Evolutionary conservation across 2,888 invertebrate species (phyloP), one percentile per base, ranked within the genome.

Genomic region (Opisthograptis luteolata): DNA sequence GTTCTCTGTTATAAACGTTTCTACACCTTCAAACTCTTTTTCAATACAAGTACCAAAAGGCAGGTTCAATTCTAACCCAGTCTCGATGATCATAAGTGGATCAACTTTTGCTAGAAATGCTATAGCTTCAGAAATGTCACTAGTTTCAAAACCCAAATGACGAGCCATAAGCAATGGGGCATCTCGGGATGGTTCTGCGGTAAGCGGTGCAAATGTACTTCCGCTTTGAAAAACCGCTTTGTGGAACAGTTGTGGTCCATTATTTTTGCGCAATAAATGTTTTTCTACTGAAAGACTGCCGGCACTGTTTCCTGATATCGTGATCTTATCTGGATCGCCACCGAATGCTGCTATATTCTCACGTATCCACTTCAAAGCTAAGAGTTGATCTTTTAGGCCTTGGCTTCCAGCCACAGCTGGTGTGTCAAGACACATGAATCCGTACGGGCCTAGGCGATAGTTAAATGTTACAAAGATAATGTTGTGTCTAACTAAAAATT

Each of bases 371-470:
- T 61, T 66, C 4, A 84, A 20, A 5, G 77, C 83, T 13, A 68
- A 15, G 0, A 68, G 42, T 53, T 83, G 84, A 44, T 84, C 84
- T 62, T 79, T 81, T 0, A 83, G 52, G 0, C 82, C 83, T 48
- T 80, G 76, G 36, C 84, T 84, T 0, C 84, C 86, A 0, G 83
- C 78, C 0, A 81, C 68, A 32, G 74, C 78, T 1, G 79, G 76
- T 6, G 60, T 73, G 17, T 79, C 72, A 0, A 81, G 55, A 25
- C 84, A 83, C 79, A 82, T 78, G 49, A 82, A 84, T 0, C 83
- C 83, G n/a, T 79, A 82, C 0, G 76, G 70, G 0, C 80, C 81
- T 0, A 79, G 8, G 2, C 82, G 71, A 49, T 84, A 82, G 34
- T 81, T 80, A 0, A 76, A 14, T 8, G 68, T 60, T 1, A 75